phyloP scores from a whole-genome alignment of 2,888 invertebrate genomes.

The Linhomoeus sp. region DNA sequence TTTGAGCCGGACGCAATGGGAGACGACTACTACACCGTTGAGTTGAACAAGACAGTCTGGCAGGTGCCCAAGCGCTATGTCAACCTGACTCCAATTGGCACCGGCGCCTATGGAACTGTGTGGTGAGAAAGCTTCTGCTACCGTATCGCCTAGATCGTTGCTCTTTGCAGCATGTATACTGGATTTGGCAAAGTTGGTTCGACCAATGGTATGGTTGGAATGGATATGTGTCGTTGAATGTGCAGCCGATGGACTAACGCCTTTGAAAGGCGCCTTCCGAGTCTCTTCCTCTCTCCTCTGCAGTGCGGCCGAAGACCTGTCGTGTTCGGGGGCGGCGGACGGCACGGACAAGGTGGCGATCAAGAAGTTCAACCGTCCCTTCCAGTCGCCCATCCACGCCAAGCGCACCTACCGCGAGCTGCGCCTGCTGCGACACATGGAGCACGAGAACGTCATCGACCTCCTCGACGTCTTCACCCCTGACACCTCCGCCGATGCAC shows the following conservation, averaged over 20 bases:
- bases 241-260: too few species aligned
- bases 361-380: slow-evolving; percentile 88
- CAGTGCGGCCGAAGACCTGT: slow-evolving; percentile 2
- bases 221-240: too few species aligned
- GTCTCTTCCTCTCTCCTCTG: background rate
- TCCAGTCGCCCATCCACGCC: slow-evolving; percentile 92
- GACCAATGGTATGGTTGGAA: too few species aligned
- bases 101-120: slow-evolving; percentile 23
- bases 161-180: too few species aligned
- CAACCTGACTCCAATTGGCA: slow-evolving; percentile 23
- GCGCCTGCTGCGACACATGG: slow-evolving; percentile 80
- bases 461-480: slow-evolving; percentile 82
- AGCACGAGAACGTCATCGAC: slow-evolving; percentile 84
- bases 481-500: slow-evolving; percentile 54
- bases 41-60: slow-evolving; percentile 69
- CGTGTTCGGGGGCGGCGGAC: background rate
- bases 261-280: too few species aligned
- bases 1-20: too few species aligned
- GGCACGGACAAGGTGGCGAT: slow-evolving; percentile 63
- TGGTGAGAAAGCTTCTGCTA: too few species aligned
- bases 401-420: slow-evolving; percentile 49
- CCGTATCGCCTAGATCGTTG: too few species aligned
- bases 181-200: too few species aligned
- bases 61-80: slow-evolving; percentile 20
- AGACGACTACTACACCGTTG: slow-evolving; percentile 57